Evolutionary conservation across 2,888 invertebrate species (phyloP).

Genomic region (Polietes domitor): DNA sequence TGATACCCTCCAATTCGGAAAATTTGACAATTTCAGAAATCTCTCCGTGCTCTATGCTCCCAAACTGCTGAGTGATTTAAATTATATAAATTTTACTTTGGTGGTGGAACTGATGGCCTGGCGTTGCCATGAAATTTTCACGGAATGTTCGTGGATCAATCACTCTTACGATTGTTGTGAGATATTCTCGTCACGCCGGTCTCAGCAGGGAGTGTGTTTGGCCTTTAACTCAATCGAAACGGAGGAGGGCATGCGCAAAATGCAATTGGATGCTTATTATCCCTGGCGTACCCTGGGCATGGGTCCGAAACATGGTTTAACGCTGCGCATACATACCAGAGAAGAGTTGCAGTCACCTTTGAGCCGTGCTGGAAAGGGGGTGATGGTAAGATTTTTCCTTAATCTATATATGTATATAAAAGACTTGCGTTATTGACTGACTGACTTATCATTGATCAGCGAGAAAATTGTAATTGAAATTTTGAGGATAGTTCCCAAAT

Average conservation of each 20-base stretch:
- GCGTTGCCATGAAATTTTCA: conserved; percentile 79
- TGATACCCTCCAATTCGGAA: conserved; percentile 72
- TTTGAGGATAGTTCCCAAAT: too few relatives aligned
- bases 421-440: too few relatives aligned
- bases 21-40: conserved; percentile 70
- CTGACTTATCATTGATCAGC: too few relatives aligned
- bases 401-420: too few relatives aligned
- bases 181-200: conserved; percentile 79
- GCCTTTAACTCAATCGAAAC: conserved; percentile 79
- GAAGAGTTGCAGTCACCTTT: conserved; percentile 70
- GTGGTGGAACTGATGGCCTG: conserved; percentile 75
- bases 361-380: conserved; percentile 65
- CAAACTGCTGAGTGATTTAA: conserved; percentile 67
- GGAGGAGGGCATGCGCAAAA: conserved; percentile 37
- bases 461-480: too few relatives aligned
- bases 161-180: conserved; percentile 79
- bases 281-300: conserved; percentile 65
- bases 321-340: conserved; percentile 68
- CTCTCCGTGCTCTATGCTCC: conserved; percentile 43
- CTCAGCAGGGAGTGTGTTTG: conserved; percentile 80
- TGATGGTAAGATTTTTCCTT: conserved; percentile 43
- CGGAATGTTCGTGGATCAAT: conserved; percentile 80
- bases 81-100: conserved; percentile 76
- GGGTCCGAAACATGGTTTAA: conserved; percentile 69
- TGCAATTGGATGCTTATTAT: conserved; percentile 51